Base-by-base conservation (phyloP, 2,888 invertebrate species). In the Caenorhabditis sp. region DNA sequence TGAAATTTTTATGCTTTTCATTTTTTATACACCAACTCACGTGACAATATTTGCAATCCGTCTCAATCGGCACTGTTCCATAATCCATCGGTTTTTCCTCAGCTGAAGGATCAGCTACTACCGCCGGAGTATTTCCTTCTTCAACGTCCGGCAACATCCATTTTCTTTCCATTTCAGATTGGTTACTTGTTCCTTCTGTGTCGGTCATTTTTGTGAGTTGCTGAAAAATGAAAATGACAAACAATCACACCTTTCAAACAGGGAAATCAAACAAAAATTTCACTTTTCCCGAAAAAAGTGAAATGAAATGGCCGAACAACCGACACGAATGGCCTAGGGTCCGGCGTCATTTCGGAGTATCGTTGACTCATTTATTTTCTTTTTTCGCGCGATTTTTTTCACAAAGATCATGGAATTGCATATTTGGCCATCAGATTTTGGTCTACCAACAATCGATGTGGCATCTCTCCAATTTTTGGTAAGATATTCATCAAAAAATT, bases 351-450 rank as follows among this genome's bases (percentile, higher is more conserved):
- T 56, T 25, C 23, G 56, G 56, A 56, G 56, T 23, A 21, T 52
- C 56, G 56, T 56, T 56, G 26, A 14, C 3, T 3, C 27, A 56
- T 26, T 27, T 56, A 4, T 26, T 56, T 27, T 56, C 12, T 17
- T 23, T 52, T 23, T 27, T 25, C 27, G 27, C 56, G 27, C 27
- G 25, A 8, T 27, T 56, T 27, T 56, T 56, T 56, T 25, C n/a
- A 3, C 10, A 7, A 7, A 53, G 3, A 8, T 14, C 20, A 83
- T 83, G 88, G 88, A 91, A 88, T 89, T 94, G 81, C 91, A 93
- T 89, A 92, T 94, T 79, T 94, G 94, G 92, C 92, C 92, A 87
- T 93, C 94, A 23, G 94, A 94, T 88, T 95, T 93, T 92, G 93
- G 93, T 25, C 90, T 95, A 62, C 93, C 94, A 0, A 93, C 94